Base-by-base conservation (phyloP, 37 sponge, comb jelly and placozoan species). In the Aplysina aerophoba region DNA sequence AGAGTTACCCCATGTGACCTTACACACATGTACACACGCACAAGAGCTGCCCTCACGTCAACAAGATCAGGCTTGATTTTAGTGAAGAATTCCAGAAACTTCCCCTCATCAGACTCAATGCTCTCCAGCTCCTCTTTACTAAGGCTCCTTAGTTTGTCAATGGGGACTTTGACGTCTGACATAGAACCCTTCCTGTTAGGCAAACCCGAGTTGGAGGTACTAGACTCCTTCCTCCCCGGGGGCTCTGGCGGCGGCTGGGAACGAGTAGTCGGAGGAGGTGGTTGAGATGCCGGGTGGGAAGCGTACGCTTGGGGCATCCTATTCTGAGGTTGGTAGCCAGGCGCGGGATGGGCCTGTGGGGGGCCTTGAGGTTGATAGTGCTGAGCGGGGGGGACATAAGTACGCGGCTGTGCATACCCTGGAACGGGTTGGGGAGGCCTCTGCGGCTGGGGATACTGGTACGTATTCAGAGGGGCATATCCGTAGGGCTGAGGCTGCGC, bases 51-150 rank as follows among this genome's bases (percentile, higher is more conserved):
- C 4, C 78, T 75, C 53, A 75, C 78, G 41, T 75, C 37, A 36
- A 24, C 24, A 21, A 75, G 31, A 75, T 50, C 54, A 41, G 44
- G 21, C 40, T 41, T 17, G 16, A 75, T 25, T 17, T 24, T 36
- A 21, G 78, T 75, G 25, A 75, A 75, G 31, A 75, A 75, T 24
- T 53, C 54, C 21, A 75, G 4, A 40, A 39, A 75, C 2, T 40
- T 22, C 4, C n/a, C 54, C 40, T 75, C 78, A 41, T 75, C 37
- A 19, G 31, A 31, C n/a, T 75, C 21, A 22, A 75, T 40, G 6
- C 41, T 44, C 25, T 75, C 16, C 37, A 75, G 53, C 40, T 75
- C 50, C 24, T 41, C 37, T 3, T 25, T 19, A 3, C 41, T 36
- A 13, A 75, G 53, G 13, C 12, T 8, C 40, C 40, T 50, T 19